A percentile compares a stretch with the other conserved stretches of the same genome.
Conservation (phyloP, 2,888 invertebrate species). For the Noctua janthina region DNA sequence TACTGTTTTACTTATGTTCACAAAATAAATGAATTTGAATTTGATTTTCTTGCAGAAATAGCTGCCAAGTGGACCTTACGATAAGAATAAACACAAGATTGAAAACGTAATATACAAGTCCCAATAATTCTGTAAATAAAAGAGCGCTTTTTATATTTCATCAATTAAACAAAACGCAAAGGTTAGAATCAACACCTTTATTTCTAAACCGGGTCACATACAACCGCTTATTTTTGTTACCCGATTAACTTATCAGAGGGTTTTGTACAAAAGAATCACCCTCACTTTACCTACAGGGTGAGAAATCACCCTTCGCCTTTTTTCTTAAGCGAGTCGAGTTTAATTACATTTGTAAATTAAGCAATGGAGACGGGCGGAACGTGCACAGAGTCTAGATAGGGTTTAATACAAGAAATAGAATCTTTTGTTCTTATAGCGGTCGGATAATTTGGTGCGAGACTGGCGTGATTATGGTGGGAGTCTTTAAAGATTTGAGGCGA, state of each 20-base stretch:
- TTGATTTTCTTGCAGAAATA: no score
- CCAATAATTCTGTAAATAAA: not conserved
- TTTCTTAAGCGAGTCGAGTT: slow-evolving; percentile 61
- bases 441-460: slow-evolving; percentile 59
- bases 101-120: not conserved
- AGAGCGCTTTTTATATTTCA: not conserved
- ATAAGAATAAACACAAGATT: not conserved
- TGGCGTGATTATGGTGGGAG: slow-evolving; percentile 53
- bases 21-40: no score
- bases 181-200: slow-evolving; percentile 45
- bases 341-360: slow-evolving; percentile 71
- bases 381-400: slow-evolving; percentile 61
- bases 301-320: slow-evolving; percentile 63
- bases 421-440: slow-evolving; percentile 62
- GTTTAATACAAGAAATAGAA: slow-evolving; percentile 63
- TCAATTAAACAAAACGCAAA: slow-evolving; percentile 25
- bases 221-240: slow-evolving; percentile 58
- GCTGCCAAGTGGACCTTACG: no score
- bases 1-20: no score
- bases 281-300: slow-evolving; percentile 58
- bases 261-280: slow-evolving; percentile 62
- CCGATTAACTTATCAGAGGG: slow-evolving; percentile 67
- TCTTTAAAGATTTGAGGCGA: slow-evolving; percentile 51
- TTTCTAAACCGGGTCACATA: slow-evolving; percentile 61
- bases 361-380: slow-evolving; percentile 65